Evolutionary conservation across 2,888 invertebrate genomes (phyloP), one percentile per base, ranked within the genome.

Genomic region (Sylvicola cinctus): DNA sequence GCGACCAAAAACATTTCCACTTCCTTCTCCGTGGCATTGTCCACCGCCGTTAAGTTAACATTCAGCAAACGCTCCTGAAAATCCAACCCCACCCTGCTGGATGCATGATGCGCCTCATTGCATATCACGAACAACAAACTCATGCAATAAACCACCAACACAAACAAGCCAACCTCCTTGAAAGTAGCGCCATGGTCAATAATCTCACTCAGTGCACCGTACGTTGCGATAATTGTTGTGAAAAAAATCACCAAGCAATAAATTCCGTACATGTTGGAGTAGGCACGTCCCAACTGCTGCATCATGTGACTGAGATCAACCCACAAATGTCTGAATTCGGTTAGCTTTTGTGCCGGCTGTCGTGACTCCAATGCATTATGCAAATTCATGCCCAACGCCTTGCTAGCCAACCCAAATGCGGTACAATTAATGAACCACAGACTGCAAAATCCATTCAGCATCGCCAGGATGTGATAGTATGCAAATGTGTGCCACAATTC

Each of bases 201-300:
- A 44, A 76, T 74, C 49, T 77, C 76, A 7, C 75, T 73, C 11
- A 77, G 54, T 5, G 69, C 69, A 1, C 76, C 76, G 43, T 75
- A 77, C 4, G 70, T 61, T 3, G 76, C 75, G 31, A 75, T 74
- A 10, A 75, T 76, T 7, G 75, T 75, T 3, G 76, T 76, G 45
- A 77, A 68, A 49, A 76, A 68, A 35, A 77, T 73, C 3, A 77
- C 66, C 53, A 77, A 62, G 43, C 75, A 76, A 46, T 74, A 76
- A 50, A 77, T 72, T 8, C 74, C 74, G 42, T 77, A 77, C 75
- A 76, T 75, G 43, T 76, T 76, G 33, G 75, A 74, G 48, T 77
- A 77, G 1, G 76, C 76, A 31, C 70, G 59, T 56, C 74, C 76
- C 43, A 76, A 53, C 48, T 77, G 76, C 49, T 77, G 76, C 76